Evolutionary conservation across 2,888 invertebrate genomes (phyloP), one percentile per base, ranked within the genome.

Genomic region (Anticlea derivata): DNA sequence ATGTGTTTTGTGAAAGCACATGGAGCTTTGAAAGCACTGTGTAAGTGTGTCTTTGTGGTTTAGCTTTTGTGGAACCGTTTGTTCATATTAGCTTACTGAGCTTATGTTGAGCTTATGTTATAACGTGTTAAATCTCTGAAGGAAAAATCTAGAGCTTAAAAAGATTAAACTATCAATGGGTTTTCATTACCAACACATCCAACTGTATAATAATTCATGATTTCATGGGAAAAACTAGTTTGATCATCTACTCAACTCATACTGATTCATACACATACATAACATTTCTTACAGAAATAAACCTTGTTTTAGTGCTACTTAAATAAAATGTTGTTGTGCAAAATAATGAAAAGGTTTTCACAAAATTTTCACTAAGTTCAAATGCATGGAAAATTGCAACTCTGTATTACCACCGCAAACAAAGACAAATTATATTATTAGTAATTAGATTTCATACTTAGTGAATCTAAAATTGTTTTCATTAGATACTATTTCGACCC

Each of bases 11-110:
- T 60, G 46, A 49, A 56, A 59, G 55, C 63, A 58, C 52, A 53
- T 43, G 51, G 63, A 55, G 50, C 60, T 63, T 65, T 57, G 13
- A 43, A 45, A 61, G 57, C 58, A 54, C 63, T 52, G 54, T 60
- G 38, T 34, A 46, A 54, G 52, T 56, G 50, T 45, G 74, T 71
- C 62, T 63, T 58, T 62, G 58, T 67, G 68, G 59, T 65, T 73
- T 67, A 65, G 76, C 78, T 81, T 80, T 38, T 66, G 67, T 73
- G 68, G 34, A 61, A 53, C 59, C 60, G 56, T 60, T 47, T 58
- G 58, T 48, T 61, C 59, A 45, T 58, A 50, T 63, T 54, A 50
- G 60, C 57, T 65, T 64, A 50, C 54, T 46, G 43, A 52, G 55
- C 49, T 52, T 55, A 17, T 11, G 29, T 4, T 40, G n/a, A n/a